Evolutionary conservation across 2,888 invertebrate species (phyloP).

Genomic region (Cyclophora punctaria): DNA sequence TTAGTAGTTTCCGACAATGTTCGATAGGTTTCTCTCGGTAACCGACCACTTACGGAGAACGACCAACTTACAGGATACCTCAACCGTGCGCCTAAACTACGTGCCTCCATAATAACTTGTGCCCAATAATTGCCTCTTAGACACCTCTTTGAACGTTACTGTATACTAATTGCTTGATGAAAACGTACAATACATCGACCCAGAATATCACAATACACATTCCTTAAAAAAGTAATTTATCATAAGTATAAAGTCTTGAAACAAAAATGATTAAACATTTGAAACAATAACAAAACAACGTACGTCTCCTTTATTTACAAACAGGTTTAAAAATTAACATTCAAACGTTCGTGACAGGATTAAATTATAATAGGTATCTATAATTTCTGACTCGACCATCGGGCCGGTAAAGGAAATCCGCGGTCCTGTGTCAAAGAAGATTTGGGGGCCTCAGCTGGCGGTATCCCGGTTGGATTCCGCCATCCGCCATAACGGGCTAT

Average conservation of each 20-base stretch:
- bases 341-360: not conserved
- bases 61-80: no score
- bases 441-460: constrained; percentile 37
- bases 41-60: not conserved
- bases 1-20: constrained; percentile 1
- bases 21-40: not conserved
- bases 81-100: no score
- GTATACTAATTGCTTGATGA: no score
- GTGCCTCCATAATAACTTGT: no score
- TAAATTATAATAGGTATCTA: constrained; percentile 10
- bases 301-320: no score
- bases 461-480: constrained; percentile 24
- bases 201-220: no score
- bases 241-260: no score
- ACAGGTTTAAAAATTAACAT: not conserved
- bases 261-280: no score
- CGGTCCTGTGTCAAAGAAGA: constrained; percentile 29
- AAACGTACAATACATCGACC: no score
- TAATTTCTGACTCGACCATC: constrained; percentile 11
- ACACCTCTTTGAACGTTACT: no score
- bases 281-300: no score
- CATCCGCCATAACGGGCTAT: constrained; percentile 29
- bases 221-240: no score
- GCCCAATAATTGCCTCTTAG: not conserved
- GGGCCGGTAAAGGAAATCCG: constrained; percentile 15